These are phyloP conservation scores for Rattus norvegicus DNA, from an alignment of 2,113 vertebrate species.

Conservation along the genomic window DNA sequence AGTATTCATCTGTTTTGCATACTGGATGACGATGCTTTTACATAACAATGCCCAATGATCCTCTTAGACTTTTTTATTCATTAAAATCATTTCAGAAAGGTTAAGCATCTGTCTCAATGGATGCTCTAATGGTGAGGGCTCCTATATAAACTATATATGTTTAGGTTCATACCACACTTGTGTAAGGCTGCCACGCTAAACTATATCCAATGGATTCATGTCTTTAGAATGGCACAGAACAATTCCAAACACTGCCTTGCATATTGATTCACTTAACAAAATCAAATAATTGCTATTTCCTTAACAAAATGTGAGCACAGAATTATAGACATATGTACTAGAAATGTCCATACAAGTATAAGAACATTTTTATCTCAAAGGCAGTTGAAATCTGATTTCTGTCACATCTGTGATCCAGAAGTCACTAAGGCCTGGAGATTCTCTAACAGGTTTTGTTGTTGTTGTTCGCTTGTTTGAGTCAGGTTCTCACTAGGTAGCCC, in stretches of 20 bases:
- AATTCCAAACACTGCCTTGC: background rate
- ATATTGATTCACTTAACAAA: background rate
- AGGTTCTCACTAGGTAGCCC: background rate
- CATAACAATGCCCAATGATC: background rate
- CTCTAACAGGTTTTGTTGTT: background rate
- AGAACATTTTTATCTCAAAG: slow-evolving; percentile 35
- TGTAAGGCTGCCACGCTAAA: background rate
- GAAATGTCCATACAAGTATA: background rate
- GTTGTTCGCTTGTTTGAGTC: background rate
- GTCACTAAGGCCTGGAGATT: slow-evolving; percentile 2
- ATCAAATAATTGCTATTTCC: slow-evolving; percentile 22
- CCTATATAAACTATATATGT: background rate
- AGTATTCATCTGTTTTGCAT: background rate
- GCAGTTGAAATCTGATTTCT: slow-evolving; percentile 63
- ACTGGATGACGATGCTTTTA: background rate
- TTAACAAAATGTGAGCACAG: slow-evolving; percentile 15
- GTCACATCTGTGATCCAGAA: slow-evolving; percentile 64
- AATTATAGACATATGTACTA: background rate
- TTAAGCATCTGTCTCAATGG: background rate
- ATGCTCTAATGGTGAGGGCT: background rate
- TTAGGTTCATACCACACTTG: background rate
- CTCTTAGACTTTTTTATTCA: background rate
- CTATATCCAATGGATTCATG: background rate
- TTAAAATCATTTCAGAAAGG: slow-evolving; percentile 17
- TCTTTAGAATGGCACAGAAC: background rate